Conservation (phyloP, 2,113 vertebrate species). For the Galemys pyrenaicus region DNA sequence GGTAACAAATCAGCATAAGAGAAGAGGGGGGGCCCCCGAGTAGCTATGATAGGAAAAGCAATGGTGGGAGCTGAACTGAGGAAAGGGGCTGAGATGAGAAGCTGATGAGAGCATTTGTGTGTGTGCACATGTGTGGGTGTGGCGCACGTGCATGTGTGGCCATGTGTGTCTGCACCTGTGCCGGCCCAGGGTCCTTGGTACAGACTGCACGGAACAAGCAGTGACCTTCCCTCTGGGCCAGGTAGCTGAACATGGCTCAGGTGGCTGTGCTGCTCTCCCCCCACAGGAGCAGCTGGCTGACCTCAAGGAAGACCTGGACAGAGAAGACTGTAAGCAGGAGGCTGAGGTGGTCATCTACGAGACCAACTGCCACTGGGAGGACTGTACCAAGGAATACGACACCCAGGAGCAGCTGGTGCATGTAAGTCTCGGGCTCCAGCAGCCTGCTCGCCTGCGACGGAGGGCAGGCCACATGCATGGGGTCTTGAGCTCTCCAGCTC, state of each 20-base stretch:
- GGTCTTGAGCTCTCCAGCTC: background rate
- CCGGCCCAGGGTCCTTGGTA: background rate
- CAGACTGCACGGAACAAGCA: background rate
- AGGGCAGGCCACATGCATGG: background rate
- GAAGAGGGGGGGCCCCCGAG: background rate
- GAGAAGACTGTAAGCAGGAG: constrained; percentile 98
- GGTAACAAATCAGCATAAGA: background rate
- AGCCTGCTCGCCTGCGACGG: accelerated
- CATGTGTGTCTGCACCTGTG: background rate
- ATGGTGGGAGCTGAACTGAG: background rate
- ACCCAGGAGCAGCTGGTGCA: constrained; percentile 98
- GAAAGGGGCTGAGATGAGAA: background rate
- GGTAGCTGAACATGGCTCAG: background rate
- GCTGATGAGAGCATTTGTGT: background rate
- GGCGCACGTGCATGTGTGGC: accelerated
- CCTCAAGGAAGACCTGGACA: constrained; percentile 96
- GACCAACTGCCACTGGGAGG: constrained; percentile 99
- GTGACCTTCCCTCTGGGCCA: background rate
- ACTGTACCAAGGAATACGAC: constrained; percentile 95
- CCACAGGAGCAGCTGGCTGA: constrained; percentile 93
- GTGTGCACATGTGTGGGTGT: background rate
- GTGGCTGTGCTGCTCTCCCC: constrained; percentile 49
- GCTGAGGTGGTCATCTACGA: constrained; percentile 96
- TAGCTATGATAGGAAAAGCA: accelerated
- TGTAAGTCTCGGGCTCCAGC: constrained; percentile 84